These are phyloP conservation scores for Hucho hucho DNA, from an alignment of 2,113 vertebrate species.

Conservation along the genomic window DNA sequence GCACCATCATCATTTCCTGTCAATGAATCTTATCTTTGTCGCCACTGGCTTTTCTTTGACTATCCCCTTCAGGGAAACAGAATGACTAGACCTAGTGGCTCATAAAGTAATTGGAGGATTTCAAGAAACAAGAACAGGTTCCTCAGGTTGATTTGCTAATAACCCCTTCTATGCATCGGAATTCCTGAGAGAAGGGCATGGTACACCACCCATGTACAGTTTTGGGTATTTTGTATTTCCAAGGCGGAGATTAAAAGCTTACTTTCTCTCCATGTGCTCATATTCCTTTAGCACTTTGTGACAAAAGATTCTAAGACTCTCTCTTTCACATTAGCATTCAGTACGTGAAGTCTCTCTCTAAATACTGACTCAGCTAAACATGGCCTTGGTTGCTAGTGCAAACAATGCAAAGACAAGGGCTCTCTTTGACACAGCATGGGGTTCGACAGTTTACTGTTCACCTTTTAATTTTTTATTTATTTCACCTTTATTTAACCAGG, in stretches of 20 bases:
- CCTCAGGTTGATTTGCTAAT: conserved; percentile 20
- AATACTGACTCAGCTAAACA: neutral
- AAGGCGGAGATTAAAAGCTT: conserved; percentile 8
- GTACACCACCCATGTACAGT: conserved; percentile 44
- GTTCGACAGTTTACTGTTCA: neutral
- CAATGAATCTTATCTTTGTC: neutral
- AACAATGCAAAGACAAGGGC: neutral
- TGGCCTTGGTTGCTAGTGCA: neutral
- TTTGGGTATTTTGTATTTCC: neutral
- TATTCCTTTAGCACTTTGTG: neutral
- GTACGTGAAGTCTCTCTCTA: neutral
- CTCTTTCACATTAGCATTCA: conserved; percentile 5
- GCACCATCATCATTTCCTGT: neutral
- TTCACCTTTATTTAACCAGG: no score
- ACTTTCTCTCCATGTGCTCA: conserved; percentile 27
- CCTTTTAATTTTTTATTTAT: no score
- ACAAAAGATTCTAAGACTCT: neutral
- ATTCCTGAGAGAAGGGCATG: conserved; percentile 50
- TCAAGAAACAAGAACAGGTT: conserved; percentile 46
- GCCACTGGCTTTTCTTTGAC: conserved; percentile 23
- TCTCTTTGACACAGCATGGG: neutral
- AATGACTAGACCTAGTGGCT: conserved; percentile 31
- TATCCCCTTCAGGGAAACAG: conserved; percentile 15
- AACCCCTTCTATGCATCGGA: conserved; percentile 34
- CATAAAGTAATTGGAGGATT: conserved; percentile 42